Percentiles rank a stretch among this genome's conserved stretches.
phyloP scores from a whole-genome alignment of 2,797 vertebrate species.

The Cyprinodon diabolis region DNA sequence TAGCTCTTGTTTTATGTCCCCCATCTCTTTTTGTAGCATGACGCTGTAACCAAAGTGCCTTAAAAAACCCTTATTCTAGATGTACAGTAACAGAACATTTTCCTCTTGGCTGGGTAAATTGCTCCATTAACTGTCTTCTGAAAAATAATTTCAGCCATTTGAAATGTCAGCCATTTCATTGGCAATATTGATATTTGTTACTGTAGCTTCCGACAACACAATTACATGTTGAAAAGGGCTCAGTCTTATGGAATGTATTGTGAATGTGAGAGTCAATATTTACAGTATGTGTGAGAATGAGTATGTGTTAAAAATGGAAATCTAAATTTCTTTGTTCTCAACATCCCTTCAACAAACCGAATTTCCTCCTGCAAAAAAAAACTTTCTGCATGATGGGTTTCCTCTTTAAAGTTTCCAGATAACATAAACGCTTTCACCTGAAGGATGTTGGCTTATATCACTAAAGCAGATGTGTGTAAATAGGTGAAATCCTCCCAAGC shows the following conservation, averaged over 20 bases:
- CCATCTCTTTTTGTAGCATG: slow-evolving; percentile 66
- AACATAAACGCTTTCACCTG: slow-evolving; percentile 26
- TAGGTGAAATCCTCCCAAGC: slow-evolving; percentile 76
- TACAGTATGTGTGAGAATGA: not conserved
- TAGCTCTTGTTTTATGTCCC: not conserved
- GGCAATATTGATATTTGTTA: slow-evolving; percentile 56
- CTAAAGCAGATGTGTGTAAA: slow-evolving; percentile 79
- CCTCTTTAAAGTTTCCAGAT: slow-evolving; percentile 24
- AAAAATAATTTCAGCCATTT: slow-evolving; percentile 56
- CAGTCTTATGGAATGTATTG: slow-evolving; percentile 32
- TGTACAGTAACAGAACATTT: slow-evolving; percentile 54
- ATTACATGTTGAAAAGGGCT: slow-evolving; percentile 40
- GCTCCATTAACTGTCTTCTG: slow-evolving; percentile 49
- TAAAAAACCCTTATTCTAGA: slow-evolving; percentile 69
- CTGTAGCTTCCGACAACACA: slow-evolving; percentile 56
- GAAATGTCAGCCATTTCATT: slow-evolving; percentile 53
- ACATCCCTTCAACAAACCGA: slow-evolving; percentile 4
- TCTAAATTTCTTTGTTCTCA: slow-evolving; percentile 24
- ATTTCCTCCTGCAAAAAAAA: slow-evolving; percentile 8
- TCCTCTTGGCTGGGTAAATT: slow-evolving; percentile 49
- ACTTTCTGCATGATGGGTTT: not conserved
- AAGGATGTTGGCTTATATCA: slow-evolving; percentile 31
- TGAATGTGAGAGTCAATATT: slow-evolving; percentile 27
- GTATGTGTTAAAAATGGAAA: slow-evolving; percentile 1
- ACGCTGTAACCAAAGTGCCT: slow-evolving; percentile 69